Base-by-base conservation (phyloP, 2,797 vertebrate species). In the Coregonus ussuriensis region DNA sequence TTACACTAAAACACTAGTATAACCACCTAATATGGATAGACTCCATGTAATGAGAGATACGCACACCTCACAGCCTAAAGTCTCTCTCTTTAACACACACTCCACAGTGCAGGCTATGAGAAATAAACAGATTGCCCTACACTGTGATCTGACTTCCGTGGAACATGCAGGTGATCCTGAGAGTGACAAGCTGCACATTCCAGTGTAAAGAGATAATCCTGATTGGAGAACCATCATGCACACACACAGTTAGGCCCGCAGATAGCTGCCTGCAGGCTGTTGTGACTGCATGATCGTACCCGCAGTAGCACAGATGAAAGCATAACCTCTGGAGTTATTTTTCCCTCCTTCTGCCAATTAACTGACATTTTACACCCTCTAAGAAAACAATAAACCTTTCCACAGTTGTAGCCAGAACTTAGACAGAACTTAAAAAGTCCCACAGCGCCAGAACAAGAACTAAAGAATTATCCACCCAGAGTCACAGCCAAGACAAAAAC, bases 281-380 rank as follows among this genome's bases (percentile, higher is more conserved):
- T 94, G 83, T 93, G 91, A 82, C 92, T 92, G 86, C 86, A 79
- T 87, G 87, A 92, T 88, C 84, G 72, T 90, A 92, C 90, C 89
- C 82, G 81, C 90, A 90, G 91, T 91, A 91, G 91, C 72, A 83
- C 82, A 93, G 92, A 94, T 94, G 89, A 94, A 95, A 95, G 93
- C 86, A n/a, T 85, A 83, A 89, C 92, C 89, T 90, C 80, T 89
- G 92, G 91, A 77, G 41, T 47, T 47, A 47, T 85, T 78, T 85
- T 82, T 77, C 81, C 25, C 25, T 88, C 83, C 77, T 90, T 80
- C 91, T 91, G 90, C 91, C 89, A 93, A 93, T 94, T 93, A 93
- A 90, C 85, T 79, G 83, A 84, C 86, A 92, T 89, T 92, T 91
- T 90, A 92, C 92, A 93, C 93, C 93, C 91, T 91, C 85, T 89